A percentile compares a stretch with the other conserved stretches of the same genome.
Conservation (phyloP, 2,888 invertebrate species). For the Adelognathus sp. region DNA sequence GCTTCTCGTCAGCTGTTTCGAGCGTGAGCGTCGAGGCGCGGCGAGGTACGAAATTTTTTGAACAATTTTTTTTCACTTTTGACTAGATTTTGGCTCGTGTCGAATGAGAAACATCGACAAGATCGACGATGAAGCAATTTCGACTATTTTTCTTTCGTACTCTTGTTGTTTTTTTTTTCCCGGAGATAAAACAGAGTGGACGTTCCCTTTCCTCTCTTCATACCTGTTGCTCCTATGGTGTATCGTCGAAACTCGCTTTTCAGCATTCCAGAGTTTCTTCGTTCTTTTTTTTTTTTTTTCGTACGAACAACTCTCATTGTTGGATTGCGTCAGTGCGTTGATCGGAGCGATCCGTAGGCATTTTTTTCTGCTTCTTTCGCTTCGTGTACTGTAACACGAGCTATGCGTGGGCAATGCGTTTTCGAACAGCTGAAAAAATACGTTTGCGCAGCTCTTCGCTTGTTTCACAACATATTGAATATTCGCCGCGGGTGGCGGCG, state of each 20-base stretch:
- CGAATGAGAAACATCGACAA: background rate
- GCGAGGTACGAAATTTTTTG: background rate
- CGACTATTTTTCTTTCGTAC: background rate
- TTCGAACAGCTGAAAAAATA: slow-evolving; percentile 43
- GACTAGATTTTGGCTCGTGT: no score
- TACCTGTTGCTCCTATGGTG: background rate
- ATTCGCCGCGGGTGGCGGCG: background rate
- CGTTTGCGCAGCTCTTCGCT: slow-evolving; percentile 39
- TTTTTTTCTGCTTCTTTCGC: background rate
- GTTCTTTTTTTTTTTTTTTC: background rate
- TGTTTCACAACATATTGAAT: slow-evolving; percentile 23
- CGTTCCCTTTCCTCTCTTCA: background rate
- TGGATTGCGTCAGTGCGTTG: slow-evolving; percentile 7
- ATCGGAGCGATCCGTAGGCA: background rate
- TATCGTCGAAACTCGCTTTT: slow-evolving; percentile 4
- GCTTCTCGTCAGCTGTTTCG: no score
- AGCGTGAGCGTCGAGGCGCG: no score
- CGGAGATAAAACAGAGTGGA: background rate
- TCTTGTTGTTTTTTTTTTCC: background rate
- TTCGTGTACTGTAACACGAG: slow-evolving; percentile 43
- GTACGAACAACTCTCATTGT: background rate
- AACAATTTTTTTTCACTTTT: background rate
- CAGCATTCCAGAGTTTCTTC: background rate
- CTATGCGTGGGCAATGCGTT: slow-evolving; percentile 4
- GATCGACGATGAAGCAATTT: background rate